phyloP scores from a whole-genome alignment of 2,888 invertebrate species.

The Melanostoma scalare region DNA sequence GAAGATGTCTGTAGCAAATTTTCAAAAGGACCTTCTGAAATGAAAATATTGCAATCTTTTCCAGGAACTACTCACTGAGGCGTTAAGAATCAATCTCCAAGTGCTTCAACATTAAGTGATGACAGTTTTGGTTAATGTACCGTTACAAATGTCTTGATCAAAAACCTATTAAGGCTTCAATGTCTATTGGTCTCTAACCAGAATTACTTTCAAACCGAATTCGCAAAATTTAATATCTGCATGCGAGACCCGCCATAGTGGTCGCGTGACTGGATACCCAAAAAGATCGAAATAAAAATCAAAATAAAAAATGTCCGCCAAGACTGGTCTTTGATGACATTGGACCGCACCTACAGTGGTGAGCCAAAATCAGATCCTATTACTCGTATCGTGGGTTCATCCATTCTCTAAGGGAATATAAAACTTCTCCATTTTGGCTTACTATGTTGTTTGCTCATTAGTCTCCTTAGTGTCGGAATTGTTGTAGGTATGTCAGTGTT shows the following conservation, averaged over 20 bases:
- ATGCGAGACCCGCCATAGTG: constrained; percentile 23
- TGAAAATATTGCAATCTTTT: no score
- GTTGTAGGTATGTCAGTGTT: constrained; percentile 50
- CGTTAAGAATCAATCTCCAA: constrained; percentile 50
- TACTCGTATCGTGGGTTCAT: constrained; percentile 24
- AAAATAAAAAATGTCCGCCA: constrained; percentile 55
- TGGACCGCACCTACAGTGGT: constrained; percentile 53
- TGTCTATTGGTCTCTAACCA: constrained; percentile 3
- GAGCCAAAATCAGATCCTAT: constrained; percentile 55
- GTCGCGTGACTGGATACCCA: constrained; percentile 54
- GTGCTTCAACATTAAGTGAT: constrained; percentile 20
- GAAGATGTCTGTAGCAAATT: no score
- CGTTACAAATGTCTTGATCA: constrained; percentile 46
- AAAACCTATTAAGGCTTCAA: constrained; percentile 29
- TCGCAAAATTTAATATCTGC: constrained; percentile 43
- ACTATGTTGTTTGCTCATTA: constrained; percentile 1
- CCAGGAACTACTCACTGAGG: constrained; percentile 47
- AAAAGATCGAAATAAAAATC: not conserved
- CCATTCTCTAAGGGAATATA: constrained; percentile 18
- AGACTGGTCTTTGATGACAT: constrained; percentile 36
- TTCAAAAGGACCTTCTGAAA: no score
- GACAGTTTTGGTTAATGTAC: constrained; percentile 46
- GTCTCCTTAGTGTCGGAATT: constrained; percentile 33
- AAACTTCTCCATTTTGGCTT: constrained; percentile 45
- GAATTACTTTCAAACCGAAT: constrained; percentile 20